Evolutionary conservation across 2,888 invertebrate species (phyloP), one percentile per base, ranked within the genome.

Genomic region (Heliconius aoede): DNA sequence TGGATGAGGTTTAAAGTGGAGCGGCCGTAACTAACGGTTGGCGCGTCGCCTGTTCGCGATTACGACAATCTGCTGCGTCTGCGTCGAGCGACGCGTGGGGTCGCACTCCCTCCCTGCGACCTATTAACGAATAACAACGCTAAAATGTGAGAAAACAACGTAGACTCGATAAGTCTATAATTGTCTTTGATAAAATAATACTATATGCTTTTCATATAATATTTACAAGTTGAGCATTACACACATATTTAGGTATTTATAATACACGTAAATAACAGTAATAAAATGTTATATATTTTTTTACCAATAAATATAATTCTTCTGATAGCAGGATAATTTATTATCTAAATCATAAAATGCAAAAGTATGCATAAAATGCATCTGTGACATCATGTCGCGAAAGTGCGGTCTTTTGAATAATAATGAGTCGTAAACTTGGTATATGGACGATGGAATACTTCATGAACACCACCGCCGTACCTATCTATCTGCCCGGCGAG

Each of bases 1-100:
- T 93, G 92, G 93, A 94, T 93, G 94, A 93, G 91, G 90, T 91
- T 92, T 94, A 93, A 94, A 94, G 92, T 94, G 94, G 93, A 89
- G 90, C 91, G 89, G 88, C 89, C 89, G 89, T 92, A 93, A 92
- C 92, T 92, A 90, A 92, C 92, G 87, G 93, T 92, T 92, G 91
- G 87, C 87, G 88, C 86, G 90, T 84, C 88, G 90, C 87, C 87
- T 88, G 88, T 85, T 84, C 85, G 85, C 89, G 87, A 89, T 90
- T 88, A 89, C 86, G 85, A 83, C 88, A 86, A 89, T 88, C 87
- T 88, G 85, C 83, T 90, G 87, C 88, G 89, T n/a, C n/a, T n/a
- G 87, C 90, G 86, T 79, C 79, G 78, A 81, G 84, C 89, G 85
- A 86, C 84, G 90, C 88, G 88, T 89, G 91, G 88, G 90, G 91